Evolutionary conservation across 1,140 invertebrate species (phyloP).

Genomic region (Glossosoma conforme): DNA sequence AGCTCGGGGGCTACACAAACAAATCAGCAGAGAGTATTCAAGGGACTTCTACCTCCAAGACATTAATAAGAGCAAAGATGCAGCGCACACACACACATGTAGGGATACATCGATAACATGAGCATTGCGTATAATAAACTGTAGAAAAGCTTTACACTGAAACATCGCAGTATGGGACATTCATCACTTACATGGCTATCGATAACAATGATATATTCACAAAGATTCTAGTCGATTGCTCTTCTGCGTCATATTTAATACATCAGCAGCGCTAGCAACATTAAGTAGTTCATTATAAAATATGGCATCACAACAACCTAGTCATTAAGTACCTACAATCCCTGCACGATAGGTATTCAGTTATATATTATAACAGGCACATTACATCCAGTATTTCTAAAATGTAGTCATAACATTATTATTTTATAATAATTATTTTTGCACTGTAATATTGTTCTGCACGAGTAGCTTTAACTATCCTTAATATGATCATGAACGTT

Average conservation of each 20-base stretch:
- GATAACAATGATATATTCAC: slow-evolving; percentile 11
- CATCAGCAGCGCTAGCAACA: background rate
- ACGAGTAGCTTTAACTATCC: slow-evolving; percentile 25
- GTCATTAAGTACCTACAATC: slow-evolving; percentile 19
- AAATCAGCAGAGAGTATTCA: too few relatives aligned
- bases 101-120: too few relatives aligned
- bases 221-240: background rate
- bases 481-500: too few relatives aligned
- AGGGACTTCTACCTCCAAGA: too few relatives aligned
- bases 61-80: too few relatives aligned
- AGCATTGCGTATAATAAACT: slow-evolving; percentile 11
- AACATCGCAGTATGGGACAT: background rate
- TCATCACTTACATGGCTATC: background rate
- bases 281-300: slow-evolving; percentile 6
- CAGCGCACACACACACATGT: too few relatives aligned
- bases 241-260: background rate
- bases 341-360: slow-evolving; percentile 28
- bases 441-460: slow-evolving; percentile 31
- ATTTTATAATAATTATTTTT: slow-evolving; percentile 10
- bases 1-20: too few relatives aligned
- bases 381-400: slow-evolving; percentile 28
- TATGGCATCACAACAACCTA: slow-evolving; percentile 15
- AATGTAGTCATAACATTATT: slow-evolving; percentile 11
- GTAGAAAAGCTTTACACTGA: slow-evolving; percentile 18
- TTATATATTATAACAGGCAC: slow-evolving; percentile 31